Percentiles rank a stretch among this genome's conserved stretches.
phyloP scores from a whole-genome alignment of 1,140 invertebrate species.

The Papilio xuthus region DNA sequence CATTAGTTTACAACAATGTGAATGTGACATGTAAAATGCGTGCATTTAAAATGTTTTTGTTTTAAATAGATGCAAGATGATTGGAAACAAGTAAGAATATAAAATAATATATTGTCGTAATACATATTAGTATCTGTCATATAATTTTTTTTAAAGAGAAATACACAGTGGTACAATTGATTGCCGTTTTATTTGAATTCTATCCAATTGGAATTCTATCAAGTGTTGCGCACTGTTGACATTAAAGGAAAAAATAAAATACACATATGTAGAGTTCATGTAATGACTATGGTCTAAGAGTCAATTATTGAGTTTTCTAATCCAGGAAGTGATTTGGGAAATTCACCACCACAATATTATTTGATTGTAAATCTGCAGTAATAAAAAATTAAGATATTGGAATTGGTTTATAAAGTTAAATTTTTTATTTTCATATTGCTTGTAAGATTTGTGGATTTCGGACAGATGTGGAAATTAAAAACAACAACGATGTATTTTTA shows the following conservation, averaged over 20 bases:
- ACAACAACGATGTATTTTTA: background rate
- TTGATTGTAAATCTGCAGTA: no score
- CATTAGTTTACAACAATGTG: background rate
- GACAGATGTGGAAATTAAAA: background rate
- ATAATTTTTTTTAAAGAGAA: constrained; percentile 20
- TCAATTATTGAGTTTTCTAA: no score
- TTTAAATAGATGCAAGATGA: background rate
- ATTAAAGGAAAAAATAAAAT: background rate
- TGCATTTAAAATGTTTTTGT: constrained; percentile 10
- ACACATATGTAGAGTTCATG: no score
- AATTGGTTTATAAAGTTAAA: no score
- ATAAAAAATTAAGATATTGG: no score
- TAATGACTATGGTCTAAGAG: no score
- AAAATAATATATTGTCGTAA: constrained; percentile 20
- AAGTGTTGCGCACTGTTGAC: background rate
- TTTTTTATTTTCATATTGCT: background rate
- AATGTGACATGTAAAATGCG: background rate
- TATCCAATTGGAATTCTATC: background rate
- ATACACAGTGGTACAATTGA: constrained; percentile 30
- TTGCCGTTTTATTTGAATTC: constrained; percentile 15
- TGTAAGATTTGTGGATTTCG: background rate
- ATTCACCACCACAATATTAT: no score
- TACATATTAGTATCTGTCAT: constrained; percentile 14
- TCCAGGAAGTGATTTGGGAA: no score
- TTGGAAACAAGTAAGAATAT: constrained; percentile 8